Percentiles rank a stretch among this genome's conserved stretches.
Evolutionary conservation across 2,888 invertebrate genomes (phyloP).

Genomic region (Hyles lineata): DNA sequence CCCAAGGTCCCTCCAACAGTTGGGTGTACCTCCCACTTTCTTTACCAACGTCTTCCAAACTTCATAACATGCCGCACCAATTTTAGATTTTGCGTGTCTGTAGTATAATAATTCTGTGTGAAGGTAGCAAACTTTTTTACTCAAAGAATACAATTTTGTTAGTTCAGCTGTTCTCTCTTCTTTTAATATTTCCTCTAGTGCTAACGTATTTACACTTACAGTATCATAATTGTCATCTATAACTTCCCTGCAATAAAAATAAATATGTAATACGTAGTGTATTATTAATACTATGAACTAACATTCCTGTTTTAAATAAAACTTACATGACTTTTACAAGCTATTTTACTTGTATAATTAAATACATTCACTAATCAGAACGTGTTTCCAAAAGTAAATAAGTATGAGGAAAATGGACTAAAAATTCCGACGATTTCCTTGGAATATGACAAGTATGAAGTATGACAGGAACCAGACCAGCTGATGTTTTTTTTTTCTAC

Average conservation of each 20-base stretch:
- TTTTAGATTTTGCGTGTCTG: conserved; percentile 67
- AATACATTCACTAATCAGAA: conserved; percentile 7
- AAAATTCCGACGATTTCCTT: conserved; percentile 9
- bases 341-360: background rate
- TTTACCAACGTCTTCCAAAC: conserved; percentile 73
- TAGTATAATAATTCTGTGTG: conserved; percentile 75
- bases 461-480: conserved; percentile 5
- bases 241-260: conserved; percentile 63
- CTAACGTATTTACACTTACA: conserved; percentile 71
- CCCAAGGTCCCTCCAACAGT: conserved; percentile 77
- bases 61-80: conserved; percentile 70
- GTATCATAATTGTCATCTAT: conserved; percentile 58
- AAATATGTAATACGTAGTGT: background rate
- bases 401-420: conserved; percentile 28
- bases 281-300: background rate
- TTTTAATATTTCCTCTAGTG: conserved; percentile 65
- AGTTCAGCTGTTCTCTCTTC: conserved; percentile 70
- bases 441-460: conserved; percentile 11
- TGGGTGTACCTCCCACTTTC: conserved; percentile 70
- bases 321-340: conserved; percentile 15
- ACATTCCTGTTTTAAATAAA: background rate
- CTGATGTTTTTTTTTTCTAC: conserved; percentile 6
- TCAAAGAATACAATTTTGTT: conserved; percentile 63
- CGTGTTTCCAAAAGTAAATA: conserved; percentile 1
- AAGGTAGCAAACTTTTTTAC: conserved; percentile 70